A percentile compares a stretch with the other conserved stretches of the same genome.
These are phyloP conservation scores for Argentina silus DNA, from an alignment of 2,797 vertebrate species.

Conservation along the genomic window DNA sequence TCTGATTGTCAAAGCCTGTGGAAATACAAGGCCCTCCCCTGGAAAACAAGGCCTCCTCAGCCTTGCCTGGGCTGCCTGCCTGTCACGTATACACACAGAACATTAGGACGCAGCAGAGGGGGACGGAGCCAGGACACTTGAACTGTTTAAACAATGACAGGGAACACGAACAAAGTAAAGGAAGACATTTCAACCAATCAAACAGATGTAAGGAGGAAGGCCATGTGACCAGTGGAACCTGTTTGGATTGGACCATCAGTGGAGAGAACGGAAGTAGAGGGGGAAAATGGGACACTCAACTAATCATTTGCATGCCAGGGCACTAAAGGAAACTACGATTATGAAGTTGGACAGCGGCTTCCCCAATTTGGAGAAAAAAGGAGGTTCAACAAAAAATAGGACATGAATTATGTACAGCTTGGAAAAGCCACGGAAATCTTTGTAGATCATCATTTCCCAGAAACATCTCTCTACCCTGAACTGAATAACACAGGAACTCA, in stretches of 20 bases:
- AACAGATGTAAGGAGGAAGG: not conserved
- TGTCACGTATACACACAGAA: conserved; percentile 11
- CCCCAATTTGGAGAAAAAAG: no score
- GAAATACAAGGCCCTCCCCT: conserved; percentile 36
- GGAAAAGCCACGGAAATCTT: no score
- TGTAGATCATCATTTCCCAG: no score
- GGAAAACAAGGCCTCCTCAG: conserved; percentile 2
- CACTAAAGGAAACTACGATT: not conserved
- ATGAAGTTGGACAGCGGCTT: no score
- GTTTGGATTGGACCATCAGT: not conserved
- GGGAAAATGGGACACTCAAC: not conserved
- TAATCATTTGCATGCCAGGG: not conserved
- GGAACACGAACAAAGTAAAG: not conserved
- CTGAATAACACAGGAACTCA: no score
- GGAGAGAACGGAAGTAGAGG: not conserved
- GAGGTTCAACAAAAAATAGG: no score
- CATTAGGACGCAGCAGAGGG: conserved; percentile 23
- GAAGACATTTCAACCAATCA: conserved; percentile 11
- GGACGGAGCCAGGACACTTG: not conserved
- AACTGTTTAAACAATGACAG: not conserved
- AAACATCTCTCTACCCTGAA: no score
- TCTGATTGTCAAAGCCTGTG: conserved; percentile 41
- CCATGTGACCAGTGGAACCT: not conserved
- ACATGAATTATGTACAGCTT: no score
- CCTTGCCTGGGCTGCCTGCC: conserved; percentile 9